Evolutionary conservation across 2,113 vertebrate species (phyloP).

Genomic region (Camelus bactrianus): DNA sequence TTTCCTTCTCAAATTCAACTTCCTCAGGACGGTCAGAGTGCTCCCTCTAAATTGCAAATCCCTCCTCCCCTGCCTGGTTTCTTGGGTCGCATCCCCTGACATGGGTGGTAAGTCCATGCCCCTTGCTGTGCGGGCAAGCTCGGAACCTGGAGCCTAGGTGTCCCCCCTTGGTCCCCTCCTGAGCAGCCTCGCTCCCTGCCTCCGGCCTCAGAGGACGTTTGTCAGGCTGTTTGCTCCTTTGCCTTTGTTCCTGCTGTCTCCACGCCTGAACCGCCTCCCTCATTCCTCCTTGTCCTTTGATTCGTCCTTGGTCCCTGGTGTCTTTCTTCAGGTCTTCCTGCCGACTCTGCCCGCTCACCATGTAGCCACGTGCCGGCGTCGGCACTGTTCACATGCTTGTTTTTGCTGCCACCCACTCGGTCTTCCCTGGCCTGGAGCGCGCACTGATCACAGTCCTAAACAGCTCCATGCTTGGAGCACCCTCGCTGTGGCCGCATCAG

Average conservation of each 20-base stretch:
- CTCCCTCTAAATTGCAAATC: background rate
- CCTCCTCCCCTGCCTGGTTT: background rate
- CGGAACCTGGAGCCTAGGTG: background rate
- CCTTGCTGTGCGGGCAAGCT: background rate
- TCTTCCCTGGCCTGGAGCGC: background rate
- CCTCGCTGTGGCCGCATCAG: background rate
- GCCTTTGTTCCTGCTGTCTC: background rate
- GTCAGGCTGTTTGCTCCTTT: background rate
- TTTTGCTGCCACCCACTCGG: conserved; percentile 47
- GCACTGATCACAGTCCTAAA: background rate
- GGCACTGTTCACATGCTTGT: background rate
- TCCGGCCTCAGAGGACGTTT: background rate
- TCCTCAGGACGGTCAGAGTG: background rate
- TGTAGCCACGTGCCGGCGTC: background rate
- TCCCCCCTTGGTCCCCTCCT: background rate
- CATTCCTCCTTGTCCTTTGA: background rate
- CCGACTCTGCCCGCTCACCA: background rate
- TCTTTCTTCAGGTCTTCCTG: background rate
- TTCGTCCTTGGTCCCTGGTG: background rate
- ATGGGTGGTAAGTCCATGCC: accelerated
- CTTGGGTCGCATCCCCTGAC: background rate
- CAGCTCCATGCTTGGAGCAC: background rate
- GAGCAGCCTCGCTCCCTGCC: background rate
- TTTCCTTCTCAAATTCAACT: background rate
- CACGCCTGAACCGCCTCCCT: background rate